phyloP scores from a whole-genome alignment of 2,797 vertebrate genomes.

The Momotus momota region DNA sequence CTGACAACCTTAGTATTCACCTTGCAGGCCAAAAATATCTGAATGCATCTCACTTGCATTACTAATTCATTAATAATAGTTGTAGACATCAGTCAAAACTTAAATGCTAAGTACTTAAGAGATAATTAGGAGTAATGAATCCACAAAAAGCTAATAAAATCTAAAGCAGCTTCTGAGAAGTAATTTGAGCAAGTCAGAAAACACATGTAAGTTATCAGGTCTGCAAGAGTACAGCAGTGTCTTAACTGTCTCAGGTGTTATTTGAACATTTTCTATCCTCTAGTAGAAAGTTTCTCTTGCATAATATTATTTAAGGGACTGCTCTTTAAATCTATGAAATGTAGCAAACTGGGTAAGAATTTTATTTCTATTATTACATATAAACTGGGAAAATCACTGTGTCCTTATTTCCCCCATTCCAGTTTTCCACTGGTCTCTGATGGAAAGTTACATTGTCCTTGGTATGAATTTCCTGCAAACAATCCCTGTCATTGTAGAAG shows the following conservation, averaged over 20 bases:
- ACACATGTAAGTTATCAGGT: background rate
- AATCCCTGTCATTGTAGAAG: background rate
- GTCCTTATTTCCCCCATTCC: background rate
- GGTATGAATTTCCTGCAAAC: background rate
- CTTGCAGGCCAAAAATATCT: background rate
- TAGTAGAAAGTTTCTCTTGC: background rate
- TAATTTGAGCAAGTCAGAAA: background rate
- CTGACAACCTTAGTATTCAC: background rate
- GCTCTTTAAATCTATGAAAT: background rate
- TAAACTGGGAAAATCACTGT: background rate
- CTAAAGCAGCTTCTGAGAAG: background rate
- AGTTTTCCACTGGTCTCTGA: background rate
- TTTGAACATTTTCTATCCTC: background rate
- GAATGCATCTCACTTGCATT: background rate
- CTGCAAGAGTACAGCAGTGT: background rate
- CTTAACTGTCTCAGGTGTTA: background rate
- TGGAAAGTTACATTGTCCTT: background rate
- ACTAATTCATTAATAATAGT: background rate
- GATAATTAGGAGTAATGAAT: background rate
- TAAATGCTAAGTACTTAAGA: background rate
- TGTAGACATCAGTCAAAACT: background rate
- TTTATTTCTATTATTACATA: background rate
- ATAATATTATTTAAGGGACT: background rate
- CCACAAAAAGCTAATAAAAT: background rate
- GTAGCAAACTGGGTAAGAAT: background rate